Evolutionary conservation across 2,888 invertebrate genomes (phyloP).

Genomic region (Oconnorella tubifera): DNA sequence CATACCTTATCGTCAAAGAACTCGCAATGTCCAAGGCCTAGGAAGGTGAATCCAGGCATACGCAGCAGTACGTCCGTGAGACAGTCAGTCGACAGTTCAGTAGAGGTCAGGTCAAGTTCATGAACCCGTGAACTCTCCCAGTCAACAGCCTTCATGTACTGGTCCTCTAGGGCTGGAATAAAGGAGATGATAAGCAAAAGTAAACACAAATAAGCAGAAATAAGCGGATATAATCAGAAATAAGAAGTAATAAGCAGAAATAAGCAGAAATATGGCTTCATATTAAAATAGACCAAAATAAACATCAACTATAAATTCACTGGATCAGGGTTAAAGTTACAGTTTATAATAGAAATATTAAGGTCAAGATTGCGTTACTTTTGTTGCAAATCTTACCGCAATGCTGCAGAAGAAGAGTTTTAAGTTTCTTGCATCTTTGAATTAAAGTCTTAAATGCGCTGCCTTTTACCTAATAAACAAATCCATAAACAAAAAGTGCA

Average conservation of each 20-base stretch:
- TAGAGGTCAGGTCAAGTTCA: slow-evolving; percentile 91
- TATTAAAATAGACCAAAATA: too few species aligned
- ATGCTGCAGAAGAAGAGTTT: slow-evolving; percentile 91
- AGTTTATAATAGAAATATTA: background rate
- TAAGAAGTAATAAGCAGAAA: too few species aligned
- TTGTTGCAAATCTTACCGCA: slow-evolving; percentile 61
- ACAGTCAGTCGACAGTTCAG: slow-evolving; percentile 85
- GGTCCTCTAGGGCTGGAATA: slow-evolving; percentile 80
- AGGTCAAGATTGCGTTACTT: background rate
- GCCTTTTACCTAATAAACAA: too few species aligned
- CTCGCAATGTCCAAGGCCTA: slow-evolving; percentile 94
- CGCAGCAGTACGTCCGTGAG: slow-evolving; percentile 87
- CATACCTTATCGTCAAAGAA: slow-evolving; percentile 86
- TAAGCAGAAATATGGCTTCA: too few species aligned
- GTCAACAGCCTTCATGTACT: slow-evolving; percentile 89
- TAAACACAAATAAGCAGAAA: background rate
- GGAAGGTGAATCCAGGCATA: slow-evolving; percentile 72
- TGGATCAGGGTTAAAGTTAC: background rate
- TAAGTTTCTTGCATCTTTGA: slow-evolving; percentile 63
- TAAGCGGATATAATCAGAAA: too few species aligned
- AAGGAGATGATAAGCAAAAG: background rate
- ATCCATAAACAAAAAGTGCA: too few species aligned
- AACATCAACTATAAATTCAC: too few species aligned
- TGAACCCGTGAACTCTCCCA: slow-evolving; percentile 93
- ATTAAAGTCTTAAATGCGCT: slow-evolving; percentile 64